Conservation (phyloP, 53 echinoderm and acorn worm species). For the Antedon mediterranea region DNA sequence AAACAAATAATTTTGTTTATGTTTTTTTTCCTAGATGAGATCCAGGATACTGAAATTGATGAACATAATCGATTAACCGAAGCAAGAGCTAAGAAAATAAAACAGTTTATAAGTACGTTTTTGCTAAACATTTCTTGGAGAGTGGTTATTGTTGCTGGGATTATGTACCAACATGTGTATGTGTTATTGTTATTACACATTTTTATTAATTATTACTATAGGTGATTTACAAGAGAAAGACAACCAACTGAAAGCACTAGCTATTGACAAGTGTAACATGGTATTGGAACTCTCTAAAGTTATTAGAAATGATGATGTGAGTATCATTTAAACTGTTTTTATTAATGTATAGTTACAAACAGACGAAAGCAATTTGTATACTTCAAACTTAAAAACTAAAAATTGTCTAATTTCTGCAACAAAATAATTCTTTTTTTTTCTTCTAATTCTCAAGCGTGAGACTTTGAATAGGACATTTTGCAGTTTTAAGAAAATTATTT, state of each 20-base stretch:
- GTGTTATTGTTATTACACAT: background rate
- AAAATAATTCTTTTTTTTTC: too few relatives aligned
- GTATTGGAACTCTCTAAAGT: conserved; percentile 60
- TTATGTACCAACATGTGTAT: too few relatives aligned
- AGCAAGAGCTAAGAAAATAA: conserved; percentile 60
- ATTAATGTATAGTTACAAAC: too few relatives aligned
- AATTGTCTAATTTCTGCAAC: too few relatives aligned
- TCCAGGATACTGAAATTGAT: conserved; percentile 20
- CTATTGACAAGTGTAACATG: conserved; percentile 64
- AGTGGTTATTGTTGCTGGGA: too few relatives aligned
- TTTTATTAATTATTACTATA: conserved; percentile 3
- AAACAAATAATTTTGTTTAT: too few relatives aligned
- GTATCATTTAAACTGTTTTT: background rate
- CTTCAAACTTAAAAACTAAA: too few relatives aligned
- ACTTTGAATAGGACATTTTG: too few relatives aligned
- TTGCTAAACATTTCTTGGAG: too few relatives aligned
- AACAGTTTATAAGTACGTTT: conserved; percentile 64
- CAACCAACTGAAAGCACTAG: conserved; percentile 32
- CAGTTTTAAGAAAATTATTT: too few relatives aligned
- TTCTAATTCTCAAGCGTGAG: too few relatives aligned
- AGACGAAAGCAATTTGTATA: too few relatives aligned
- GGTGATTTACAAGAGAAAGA: conserved; percentile 88
- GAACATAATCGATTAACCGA: conserved; percentile 67
- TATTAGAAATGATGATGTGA: conserved; percentile 54
- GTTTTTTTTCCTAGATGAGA: conserved; percentile 12